A percentile compares a stretch with the other conserved stretches of the same genome.
Evolutionary conservation across 2,888 invertebrate genomes (phyloP).

Genomic region (Gordius sp.): DNA sequence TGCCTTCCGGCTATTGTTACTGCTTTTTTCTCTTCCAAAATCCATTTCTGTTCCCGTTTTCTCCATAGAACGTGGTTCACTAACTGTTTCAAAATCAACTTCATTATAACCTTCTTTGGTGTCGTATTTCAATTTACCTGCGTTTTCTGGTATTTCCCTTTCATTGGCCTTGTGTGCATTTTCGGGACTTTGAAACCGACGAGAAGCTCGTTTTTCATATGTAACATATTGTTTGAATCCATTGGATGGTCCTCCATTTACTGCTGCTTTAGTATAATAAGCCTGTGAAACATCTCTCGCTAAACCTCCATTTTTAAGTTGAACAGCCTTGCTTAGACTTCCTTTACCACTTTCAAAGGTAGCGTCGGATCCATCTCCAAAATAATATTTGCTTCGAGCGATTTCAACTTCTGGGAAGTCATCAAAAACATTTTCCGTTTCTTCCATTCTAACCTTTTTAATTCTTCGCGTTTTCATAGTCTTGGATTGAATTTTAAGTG

Average conservation of each 20-base stretch:
- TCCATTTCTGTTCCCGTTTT: not conserved
- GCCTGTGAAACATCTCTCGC: not conserved
- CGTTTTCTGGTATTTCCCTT: not conserved
- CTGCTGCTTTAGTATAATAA: not conserved
- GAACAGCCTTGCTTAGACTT: slow-evolving; percentile 1
- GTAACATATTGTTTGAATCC: not conserved
- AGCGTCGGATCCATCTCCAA: not conserved
- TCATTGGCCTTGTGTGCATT: no score
- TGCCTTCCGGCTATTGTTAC: not conserved
- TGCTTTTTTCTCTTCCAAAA: not conserved
- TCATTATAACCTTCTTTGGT: not conserved
- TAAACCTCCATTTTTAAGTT: not conserved
- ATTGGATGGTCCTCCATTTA: not conserved
- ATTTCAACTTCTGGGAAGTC: not conserved
- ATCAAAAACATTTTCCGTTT: not conserved
- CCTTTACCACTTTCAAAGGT: not conserved
- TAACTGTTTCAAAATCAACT: not conserved
- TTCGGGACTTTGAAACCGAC: not conserved
- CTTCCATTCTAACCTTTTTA: slow-evolving; percentile 13
- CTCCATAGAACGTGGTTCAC: not conserved
- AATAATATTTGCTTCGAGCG: not conserved
- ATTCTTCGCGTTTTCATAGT: not conserved
- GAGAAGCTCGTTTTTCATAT: not conserved
- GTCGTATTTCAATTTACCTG: not conserved
- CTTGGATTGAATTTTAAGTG: not conserved